phyloP scores from a whole-genome alignment of 2,113 vertebrate genomes.

The Amphiprion percula region DNA sequence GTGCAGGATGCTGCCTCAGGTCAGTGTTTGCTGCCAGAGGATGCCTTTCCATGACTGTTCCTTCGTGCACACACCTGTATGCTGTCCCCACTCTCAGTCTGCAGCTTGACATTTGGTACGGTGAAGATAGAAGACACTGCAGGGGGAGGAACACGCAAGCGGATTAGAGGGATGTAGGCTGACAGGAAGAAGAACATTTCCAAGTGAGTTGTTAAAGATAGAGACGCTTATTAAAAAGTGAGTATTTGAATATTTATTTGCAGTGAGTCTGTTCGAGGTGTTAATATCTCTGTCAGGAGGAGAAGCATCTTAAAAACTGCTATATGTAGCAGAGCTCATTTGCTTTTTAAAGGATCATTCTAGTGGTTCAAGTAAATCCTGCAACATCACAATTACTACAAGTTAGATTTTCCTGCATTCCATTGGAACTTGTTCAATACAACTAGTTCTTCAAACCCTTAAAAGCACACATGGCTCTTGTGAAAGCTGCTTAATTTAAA shows the following conservation, averaged over 20 bases:
- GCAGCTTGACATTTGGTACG: constrained; percentile 92
- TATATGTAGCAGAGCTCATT: neutral
- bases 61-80: constrained; percentile 91
- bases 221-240: constrained; percentile 36
- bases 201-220: constrained; percentile 33
- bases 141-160: constrained; percentile 59
- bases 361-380: neutral
- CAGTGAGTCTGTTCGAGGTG: neutral
- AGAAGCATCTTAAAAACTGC: neutral
- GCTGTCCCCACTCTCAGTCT: constrained; percentile 92
- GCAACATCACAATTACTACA: neutral
- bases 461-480: too few relatives aligned
- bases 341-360: neutral
- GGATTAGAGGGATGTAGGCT: constrained; percentile 23
- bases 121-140: constrained; percentile 98
- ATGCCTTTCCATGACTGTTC: constrained; percentile 91
- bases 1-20: constrained; percentile 68
- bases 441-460: too few relatives aligned
- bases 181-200: constrained; percentile 41
- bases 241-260: constrained; percentile 44
- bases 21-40: constrained; percentile 94
- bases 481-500: too few relatives aligned
- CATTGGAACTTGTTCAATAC: too few relatives aligned
- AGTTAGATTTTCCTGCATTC: neutral
- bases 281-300: neutral